phyloP scores from a whole-genome alignment of 2,113 vertebrate genomes.

The Thunnus thynnus region DNA sequence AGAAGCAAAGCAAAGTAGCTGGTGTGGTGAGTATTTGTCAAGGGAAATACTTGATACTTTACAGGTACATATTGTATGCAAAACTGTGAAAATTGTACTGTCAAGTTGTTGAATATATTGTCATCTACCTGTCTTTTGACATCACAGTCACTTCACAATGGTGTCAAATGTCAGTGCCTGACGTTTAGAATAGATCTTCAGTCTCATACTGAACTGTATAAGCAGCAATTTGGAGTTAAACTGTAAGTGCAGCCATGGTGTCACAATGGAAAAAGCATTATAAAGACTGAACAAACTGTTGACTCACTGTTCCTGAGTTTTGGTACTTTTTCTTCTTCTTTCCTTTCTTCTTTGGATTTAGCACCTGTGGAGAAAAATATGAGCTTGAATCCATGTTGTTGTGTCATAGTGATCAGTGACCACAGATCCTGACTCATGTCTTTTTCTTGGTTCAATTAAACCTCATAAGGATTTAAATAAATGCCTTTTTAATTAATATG shows the following conservation, averaged over 20 bases:
- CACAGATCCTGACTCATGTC: background rate
- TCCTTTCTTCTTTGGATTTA: conserved; percentile 97
- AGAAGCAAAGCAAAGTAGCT: too few relatives aligned
- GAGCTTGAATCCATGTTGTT: background rate
- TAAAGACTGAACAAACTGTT: background rate
- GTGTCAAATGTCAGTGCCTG: too few relatives aligned
- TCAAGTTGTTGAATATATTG: too few relatives aligned
- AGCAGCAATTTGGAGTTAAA: too few relatives aligned
- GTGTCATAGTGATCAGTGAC: background rate
- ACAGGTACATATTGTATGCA: too few relatives aligned
- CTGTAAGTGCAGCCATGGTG: background rate
- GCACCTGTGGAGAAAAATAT: conserved; percentile 86
- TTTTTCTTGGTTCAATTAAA: background rate
- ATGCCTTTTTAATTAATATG: background rate
- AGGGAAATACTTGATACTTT: too few relatives aligned
- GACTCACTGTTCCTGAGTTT: conserved; percentile 98
- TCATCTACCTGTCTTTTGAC: background rate
- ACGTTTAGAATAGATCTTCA: too few relatives aligned
- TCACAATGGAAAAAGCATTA: conserved; percentile 2
- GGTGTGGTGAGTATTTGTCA: too few relatives aligned
- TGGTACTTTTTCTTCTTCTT: conserved; percentile 98
- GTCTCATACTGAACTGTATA: too few relatives aligned
- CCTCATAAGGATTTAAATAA: background rate
- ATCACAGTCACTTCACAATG: background rate
- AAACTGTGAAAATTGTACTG: too few relatives aligned